Conservation (phyloP, 2,888 invertebrate species). For the Sphecodes monilicornis region DNA sequence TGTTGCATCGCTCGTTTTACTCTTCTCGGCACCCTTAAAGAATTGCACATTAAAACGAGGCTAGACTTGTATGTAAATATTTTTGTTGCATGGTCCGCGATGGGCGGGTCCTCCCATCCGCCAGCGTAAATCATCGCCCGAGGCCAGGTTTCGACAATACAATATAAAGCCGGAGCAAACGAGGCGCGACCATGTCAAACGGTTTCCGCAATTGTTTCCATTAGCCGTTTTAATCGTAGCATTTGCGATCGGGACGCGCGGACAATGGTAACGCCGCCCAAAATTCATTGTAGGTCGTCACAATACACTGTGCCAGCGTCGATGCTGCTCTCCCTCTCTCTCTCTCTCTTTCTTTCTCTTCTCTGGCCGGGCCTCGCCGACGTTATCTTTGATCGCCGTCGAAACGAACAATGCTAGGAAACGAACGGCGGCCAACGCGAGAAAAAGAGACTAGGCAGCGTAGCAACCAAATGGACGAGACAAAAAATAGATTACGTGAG, state of each 20-base stretch:
- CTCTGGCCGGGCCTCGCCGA: conserved; percentile 32
- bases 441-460: conserved; percentile 68
- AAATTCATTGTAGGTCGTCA: conserved; percentile 63
- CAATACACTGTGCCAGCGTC: conserved; percentile 45
- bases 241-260: conserved; percentile 54
- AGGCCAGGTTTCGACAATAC: conserved; percentile 57
- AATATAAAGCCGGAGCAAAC: conserved; percentile 53
- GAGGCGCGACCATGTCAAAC: conserved; percentile 67
- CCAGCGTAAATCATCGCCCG: conserved; percentile 33
- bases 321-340: conserved; percentile 57
- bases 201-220: conserved; percentile 69
- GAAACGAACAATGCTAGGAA: conserved; percentile 68
- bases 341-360: background rate
- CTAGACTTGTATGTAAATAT: background rate
- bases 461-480: conserved; percentile 24
- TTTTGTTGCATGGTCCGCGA: background rate
- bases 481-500: conserved; percentile 36
- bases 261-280: conserved; percentile 60
- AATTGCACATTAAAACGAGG: background rate
- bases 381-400: conserved; percentile 65
- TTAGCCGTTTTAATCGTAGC: conserved; percentile 70
- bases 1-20: background rate
- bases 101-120: background rate
- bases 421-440: conserved; percentile 57
- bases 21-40: background rate